phyloP scores from a whole-genome alignment of 2,113 vertebrate species.

The Vulpes ferrilata region DNA sequence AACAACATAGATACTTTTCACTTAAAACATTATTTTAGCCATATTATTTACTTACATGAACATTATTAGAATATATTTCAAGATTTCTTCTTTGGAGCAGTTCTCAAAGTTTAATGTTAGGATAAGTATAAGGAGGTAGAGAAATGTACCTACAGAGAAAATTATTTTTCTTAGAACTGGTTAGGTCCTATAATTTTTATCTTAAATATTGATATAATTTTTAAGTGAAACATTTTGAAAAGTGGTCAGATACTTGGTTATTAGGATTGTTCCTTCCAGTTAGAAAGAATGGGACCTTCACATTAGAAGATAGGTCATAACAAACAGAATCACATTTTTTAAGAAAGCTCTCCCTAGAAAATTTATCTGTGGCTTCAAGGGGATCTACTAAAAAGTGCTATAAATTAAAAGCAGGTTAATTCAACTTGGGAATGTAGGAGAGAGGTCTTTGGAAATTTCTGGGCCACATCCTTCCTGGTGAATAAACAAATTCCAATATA shows the following conservation, averaged over 20 bases:
- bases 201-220: slow-evolving; percentile 21
- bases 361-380: not conserved
- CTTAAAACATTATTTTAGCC: not conserved
- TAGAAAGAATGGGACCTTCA: not conserved
- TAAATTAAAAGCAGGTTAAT: not conserved
- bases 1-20: not conserved
- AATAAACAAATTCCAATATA: not conserved
- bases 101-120: slow-evolving; percentile 6
- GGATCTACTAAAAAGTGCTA: not conserved
- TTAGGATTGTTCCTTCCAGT: not conserved
- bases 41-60: not conserved
- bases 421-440: not conserved
- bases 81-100: slow-evolving; percentile 13
- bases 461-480: not conserved
- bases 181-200: not conserved
- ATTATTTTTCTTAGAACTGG: not conserved
- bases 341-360: not conserved
- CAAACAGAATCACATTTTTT: slow-evolving; percentile 24
- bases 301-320: not conserved
- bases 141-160: not conserved
- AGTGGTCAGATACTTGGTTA: not conserved
- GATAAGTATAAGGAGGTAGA: not conserved
- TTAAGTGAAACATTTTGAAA: slow-evolving; percentile 9
- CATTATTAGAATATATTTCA: slow-evolving; percentile 1
- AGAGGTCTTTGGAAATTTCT: not conserved